These are phyloP conservation scores for Salarias fasciatus DNA, from an alignment of 2,797 vertebrate species.

Conservation along the genomic window DNA sequence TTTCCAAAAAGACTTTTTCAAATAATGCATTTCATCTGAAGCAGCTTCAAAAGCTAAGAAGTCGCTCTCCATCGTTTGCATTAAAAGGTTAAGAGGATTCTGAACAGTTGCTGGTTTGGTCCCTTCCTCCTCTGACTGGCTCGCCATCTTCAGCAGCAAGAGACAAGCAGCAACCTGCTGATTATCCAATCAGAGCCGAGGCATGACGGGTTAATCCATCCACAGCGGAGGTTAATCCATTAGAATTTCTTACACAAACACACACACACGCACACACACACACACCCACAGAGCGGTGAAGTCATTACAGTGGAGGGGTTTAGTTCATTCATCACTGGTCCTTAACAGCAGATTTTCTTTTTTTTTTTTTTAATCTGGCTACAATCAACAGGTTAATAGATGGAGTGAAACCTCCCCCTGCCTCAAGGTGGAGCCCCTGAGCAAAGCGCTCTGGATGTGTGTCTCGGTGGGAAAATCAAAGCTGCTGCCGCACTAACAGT, in stretches of 20 bases:
- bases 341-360: conserved; percentile 45
- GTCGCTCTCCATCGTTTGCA: too few species aligned
- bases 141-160: too few species aligned
- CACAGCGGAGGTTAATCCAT: conserved; percentile 19
- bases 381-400: conserved; percentile 10
- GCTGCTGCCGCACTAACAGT: too few species aligned
- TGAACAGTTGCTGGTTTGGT: too few species aligned
- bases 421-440: conserved; percentile 57
- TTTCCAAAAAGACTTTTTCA: too few species aligned
- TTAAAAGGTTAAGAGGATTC: too few species aligned
- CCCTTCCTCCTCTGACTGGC: too few species aligned
- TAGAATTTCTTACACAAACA: conserved; percentile 26
- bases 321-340: too few species aligned
- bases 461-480: neutral
- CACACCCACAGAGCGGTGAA: conserved; percentile 35
- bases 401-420: conserved; percentile 12
- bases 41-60: too few species aligned
- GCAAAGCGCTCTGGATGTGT: conserved; percentile 25
- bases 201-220: conserved; percentile 29
- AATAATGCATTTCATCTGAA: too few species aligned
- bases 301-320: conserved; percentile 27
- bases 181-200: conserved; percentile 33
- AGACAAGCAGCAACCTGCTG: conserved; percentile 14
- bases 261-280: too few species aligned
- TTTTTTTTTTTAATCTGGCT: conserved; percentile 27